Base-by-base conservation (phyloP, 2,113 vertebrate species). In the Delphinapterus leucas region DNA sequence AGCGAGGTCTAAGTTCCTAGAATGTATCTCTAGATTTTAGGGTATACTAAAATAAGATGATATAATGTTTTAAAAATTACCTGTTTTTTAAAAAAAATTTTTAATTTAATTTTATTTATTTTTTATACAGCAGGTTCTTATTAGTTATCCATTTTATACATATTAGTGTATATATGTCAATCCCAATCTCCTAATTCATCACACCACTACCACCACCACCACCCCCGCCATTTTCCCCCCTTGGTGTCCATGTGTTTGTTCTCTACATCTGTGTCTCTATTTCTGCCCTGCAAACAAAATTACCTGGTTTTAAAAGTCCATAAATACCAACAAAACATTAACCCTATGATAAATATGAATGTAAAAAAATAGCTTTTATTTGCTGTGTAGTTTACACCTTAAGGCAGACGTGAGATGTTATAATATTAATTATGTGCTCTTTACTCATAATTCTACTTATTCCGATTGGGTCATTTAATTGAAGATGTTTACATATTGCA, bases 31-130 rank as follows among this genome's bases (percentile, higher is more conserved):
- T 84, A 60, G 65, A 0, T 93, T 97, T 93, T 79, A 88, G 58
- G 2, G 21, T 74, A 1, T 47, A 68, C 15, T 68, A 20, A 77
- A 94, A 49, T 83, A 38, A 61, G 15, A 63, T 33, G 28, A 71
- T 44, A 26, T 5, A 91, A 96, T 41, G 10, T 74, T 88, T 96
- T 85, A 53, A 26, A 95, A 97, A 81, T 55, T 67, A 77, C 33
- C 18, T 93, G 23, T 10, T 88, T 89, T 88, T 88, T 47, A 0
- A 47, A 47, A 47, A 47, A 49, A 5, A 0, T 53, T 53, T 53
- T 53, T 0, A 53, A 49, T 49, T 49, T 49, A 5, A 53, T 53
- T 53, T 53, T 5, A 53, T 53, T 17, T 53, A 17, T 15, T 53
- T 53, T 53, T 53, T 53, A 53, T 53, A 17, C 15, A 53, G 15